Base-by-base conservation (phyloP, 64 coral and sea anemone species). In the Montipora efflorescens region DNA sequence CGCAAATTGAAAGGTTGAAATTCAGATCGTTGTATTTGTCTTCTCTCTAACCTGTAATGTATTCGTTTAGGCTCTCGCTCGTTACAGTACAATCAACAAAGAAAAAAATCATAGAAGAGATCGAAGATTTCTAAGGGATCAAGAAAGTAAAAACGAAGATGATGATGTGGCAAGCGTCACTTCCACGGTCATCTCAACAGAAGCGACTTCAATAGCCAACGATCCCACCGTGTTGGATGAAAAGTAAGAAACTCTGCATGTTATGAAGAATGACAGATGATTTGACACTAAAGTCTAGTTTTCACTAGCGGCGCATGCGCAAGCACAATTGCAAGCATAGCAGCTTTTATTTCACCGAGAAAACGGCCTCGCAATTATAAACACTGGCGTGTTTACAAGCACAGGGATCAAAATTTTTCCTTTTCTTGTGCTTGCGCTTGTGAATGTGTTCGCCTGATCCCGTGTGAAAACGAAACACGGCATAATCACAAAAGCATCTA, bases 161-260 rank as follows among this genome's bases (percentile, higher is more conserved):
- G 88, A 83, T 67, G 88, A 84, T 52, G 59, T 61, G 22, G 19
- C 14, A 15, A 92, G 83, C 83, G 94, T 91, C 64, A 55, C 80
- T 22, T 20, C 92, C 80, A 71, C 72, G 23, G 90, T 96, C 61
- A 75, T 64, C 4, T 98, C 97, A 16, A 96, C 97, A 59, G 82
- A 95, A 48, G 97, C 97, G 11, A 96, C 97, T 1, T 98, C 97
- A 61, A 88, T 94, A 2, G 97, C 97, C 6, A 48, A 76, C 66
- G 88, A 98, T 79, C 83, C 91, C 36, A 88, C 91, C 58, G 13
- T 98, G 3, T 57, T 75, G 16, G 97, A 98, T 90, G 94, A 95
- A 48, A 92, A 81, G 93, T 95, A 53, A 96, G 87, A 71, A n/a
- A 15, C 0, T 22, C 14, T 23, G 47, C 68, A n/a, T 23, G 1